A percentile compares a stretch with the other conserved stretches of the same genome.
phyloP scores from a whole-genome alignment of 2,888 invertebrate genomes.

The Lucinisca nassula region DNA sequence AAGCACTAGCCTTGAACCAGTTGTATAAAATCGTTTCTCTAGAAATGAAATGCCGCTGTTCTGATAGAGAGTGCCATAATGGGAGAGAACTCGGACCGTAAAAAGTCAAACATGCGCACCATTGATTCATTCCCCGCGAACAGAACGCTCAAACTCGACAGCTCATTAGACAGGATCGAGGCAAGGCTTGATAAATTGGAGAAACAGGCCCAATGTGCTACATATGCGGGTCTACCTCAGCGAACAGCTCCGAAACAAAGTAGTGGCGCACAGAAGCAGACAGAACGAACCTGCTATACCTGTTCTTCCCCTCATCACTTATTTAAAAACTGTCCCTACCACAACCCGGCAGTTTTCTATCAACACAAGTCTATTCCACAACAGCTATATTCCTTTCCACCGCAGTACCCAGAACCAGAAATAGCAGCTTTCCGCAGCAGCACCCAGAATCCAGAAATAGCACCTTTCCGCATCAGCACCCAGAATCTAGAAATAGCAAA shows the following conservation, averaged over 20 bases:
- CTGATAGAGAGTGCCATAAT: conserved; percentile 20
- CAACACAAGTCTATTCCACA: background rate
- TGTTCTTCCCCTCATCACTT: background rate
- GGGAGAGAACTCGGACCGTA: background rate
- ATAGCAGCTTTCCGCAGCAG: background rate
- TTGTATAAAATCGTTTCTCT: conserved; percentile 16
- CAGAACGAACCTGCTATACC: background rate
- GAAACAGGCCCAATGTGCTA: background rate
- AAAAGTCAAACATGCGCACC: background rate
- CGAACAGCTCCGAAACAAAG: background rate
- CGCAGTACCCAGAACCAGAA: background rate
- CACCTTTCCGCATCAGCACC: background rate
- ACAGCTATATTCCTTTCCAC: background rate
- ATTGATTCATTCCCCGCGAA: background rate
- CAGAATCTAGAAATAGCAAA: background rate
- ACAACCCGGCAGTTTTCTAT: background rate
- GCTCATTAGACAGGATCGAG: background rate
- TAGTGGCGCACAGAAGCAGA: background rate
- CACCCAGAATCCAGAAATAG: background rate
- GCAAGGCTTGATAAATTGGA: background rate
- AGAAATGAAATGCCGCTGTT: conserved; percentile 45
- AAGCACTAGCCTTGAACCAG: conserved; percentile 38
- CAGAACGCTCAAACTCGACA: background rate
- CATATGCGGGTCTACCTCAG: background rate
- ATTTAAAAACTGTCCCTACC: background rate